Evolutionary conservation across 2,113 vertebrate genomes (phyloP).

Genomic region (Rhea americana): DNA sequence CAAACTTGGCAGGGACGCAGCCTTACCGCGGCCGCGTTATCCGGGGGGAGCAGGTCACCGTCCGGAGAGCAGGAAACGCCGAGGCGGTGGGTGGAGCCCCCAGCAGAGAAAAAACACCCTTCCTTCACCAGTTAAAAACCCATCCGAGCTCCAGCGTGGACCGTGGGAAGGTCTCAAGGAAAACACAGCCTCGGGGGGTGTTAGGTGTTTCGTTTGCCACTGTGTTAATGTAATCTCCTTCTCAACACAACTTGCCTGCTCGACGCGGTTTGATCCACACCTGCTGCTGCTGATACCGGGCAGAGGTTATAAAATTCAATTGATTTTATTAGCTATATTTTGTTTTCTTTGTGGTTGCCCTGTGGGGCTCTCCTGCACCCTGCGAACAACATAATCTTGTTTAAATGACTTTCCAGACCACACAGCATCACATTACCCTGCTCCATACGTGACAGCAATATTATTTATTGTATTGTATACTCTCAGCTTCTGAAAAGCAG

Average conservation of each 20-base stretch:
- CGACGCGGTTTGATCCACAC: not conserved
- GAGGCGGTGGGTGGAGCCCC: conserved; percentile 20
- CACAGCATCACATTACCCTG: conserved; percentile 18
- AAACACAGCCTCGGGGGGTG: conserved; percentile 7
- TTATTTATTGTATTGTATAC: not conserved
- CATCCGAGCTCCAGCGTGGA: conserved; percentile 9
- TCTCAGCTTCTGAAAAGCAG: not conserved
- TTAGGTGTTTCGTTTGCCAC: conserved; percentile 31
- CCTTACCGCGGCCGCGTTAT: not conserved
- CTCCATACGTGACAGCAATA: not conserved
- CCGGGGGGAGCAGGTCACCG: too few relatives aligned
- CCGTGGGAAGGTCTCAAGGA: conserved; percentile 51
- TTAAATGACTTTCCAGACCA: conserved; percentile 60
- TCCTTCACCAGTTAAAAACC: conserved; percentile 66
- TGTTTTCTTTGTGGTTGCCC: conserved; percentile 12
- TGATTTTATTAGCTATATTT: not conserved
- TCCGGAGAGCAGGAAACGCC: conserved; percentile 54
- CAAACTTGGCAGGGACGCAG: not conserved
- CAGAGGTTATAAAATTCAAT: not conserved
- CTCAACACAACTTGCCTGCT: not conserved
- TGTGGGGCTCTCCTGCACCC: not conserved
- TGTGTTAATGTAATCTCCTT: not conserved
- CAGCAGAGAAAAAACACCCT: not conserved
- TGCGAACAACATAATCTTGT: conserved; percentile 29
- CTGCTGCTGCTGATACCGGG: not conserved